Conservation (phyloP, 92 coral and sea anemone species). For the Zoanthus gigantus region DNA sequence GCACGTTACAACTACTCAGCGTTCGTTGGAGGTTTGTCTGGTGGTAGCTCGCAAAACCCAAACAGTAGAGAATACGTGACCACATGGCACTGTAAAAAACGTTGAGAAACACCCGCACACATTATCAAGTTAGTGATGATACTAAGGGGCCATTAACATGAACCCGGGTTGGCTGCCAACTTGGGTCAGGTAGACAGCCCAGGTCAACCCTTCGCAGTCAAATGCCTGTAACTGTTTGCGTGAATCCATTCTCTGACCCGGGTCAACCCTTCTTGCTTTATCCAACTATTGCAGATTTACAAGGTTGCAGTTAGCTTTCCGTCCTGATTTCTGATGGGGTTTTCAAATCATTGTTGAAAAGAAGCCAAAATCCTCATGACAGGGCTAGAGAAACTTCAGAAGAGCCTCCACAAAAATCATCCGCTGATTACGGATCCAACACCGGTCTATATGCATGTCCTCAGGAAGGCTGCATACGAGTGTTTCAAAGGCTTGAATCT, state of each 20-base stretch:
- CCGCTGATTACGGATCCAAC: background rate
- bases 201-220: too few relatives aligned
- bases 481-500: constrained; percentile 1
- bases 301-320: background rate
- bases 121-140: constrained; percentile 41
- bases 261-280: background rate
- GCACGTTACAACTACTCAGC: constrained; percentile 54
- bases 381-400: background rate
- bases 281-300: background rate
- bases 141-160: background rate
- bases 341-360: background rate
- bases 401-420: background rate
- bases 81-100: background rate
- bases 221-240: too few relatives aligned
- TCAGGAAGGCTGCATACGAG: background rate
- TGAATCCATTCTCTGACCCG: too few relatives aligned
- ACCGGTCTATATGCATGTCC: background rate
- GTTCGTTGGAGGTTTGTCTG: constrained; percentile 63
- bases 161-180: background rate
- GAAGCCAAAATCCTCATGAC: background rate
- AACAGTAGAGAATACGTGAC: constrained; percentile 36
- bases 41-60: constrained; percentile 51
- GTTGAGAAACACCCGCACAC: constrained; percentile 21
- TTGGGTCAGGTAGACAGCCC: too few relatives aligned
- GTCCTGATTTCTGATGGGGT: background rate